phyloP scores from a whole-genome alignment of 37 sponge, comb jelly and placozoan genomes.

The Eunapius fragilis region DNA sequence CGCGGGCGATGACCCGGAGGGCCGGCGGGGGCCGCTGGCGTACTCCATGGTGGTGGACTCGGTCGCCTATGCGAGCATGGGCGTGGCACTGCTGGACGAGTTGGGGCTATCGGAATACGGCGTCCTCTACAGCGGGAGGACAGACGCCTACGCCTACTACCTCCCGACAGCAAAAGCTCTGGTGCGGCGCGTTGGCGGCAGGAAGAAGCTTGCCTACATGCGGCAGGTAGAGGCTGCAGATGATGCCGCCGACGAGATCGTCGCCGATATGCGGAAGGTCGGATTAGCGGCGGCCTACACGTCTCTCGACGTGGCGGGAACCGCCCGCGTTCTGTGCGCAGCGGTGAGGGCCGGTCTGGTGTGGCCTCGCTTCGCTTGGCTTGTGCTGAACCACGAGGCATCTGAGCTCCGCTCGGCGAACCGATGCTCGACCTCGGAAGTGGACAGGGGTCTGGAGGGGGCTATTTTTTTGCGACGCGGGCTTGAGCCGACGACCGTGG shows the following conservation, averaged over 20 bases:
- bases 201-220: neutral
- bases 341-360: neutral
- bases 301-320: neutral
- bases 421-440: neutral
- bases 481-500: neutral
- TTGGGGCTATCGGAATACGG: neutral
- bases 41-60: neutral
- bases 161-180: neutral
- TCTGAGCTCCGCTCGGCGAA: neutral
- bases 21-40: neutral
- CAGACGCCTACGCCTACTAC: neutral
- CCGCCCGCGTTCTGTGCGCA: neutral
- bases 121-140: neutral
- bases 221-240: neutral
- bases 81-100: neutral
- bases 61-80: neutral
- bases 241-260: neutral
- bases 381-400: neutral
- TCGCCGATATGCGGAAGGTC: neutral
- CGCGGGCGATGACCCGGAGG: neutral
- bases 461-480: neutral
- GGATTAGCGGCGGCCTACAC: neutral
- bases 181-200: neutral
- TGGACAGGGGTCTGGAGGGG: neutral
- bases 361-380: neutral